phyloP scores from a whole-genome alignment of 1,140 invertebrate genomes.

The Neodiprion pinetum region DNA sequence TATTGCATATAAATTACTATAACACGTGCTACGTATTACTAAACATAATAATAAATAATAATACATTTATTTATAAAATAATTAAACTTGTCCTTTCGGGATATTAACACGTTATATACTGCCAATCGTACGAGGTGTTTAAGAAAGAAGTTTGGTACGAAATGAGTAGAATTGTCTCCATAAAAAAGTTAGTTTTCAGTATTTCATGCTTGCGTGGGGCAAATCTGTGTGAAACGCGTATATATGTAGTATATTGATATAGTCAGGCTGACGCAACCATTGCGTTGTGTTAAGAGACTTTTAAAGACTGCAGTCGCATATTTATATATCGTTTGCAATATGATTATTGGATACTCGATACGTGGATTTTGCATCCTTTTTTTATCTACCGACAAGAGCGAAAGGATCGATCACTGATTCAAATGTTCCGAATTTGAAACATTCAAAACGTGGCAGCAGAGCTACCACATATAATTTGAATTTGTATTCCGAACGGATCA shows the following conservation, averaged over 20 bases:
- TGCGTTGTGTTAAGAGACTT: conserved; percentile 4
- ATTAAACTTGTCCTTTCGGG: conserved; percentile 28
- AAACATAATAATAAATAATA: conserved; percentile 16
- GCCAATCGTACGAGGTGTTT: conserved; percentile 46
- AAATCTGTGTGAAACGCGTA: conserved; percentile 23
- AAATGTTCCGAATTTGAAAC: too few species aligned
- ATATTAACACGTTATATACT: conserved; percentile 50
- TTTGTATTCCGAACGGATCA: too few species aligned
- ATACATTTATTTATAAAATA: conserved; percentile 21
- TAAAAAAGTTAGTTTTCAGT: conserved; percentile 36
- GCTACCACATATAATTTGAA: too few species aligned
- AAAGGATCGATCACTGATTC: too few species aligned
- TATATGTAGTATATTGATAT: conserved; percentile 16
- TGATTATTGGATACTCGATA: background rate
- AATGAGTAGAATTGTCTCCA: conserved; percentile 5
- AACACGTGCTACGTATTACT: background rate
- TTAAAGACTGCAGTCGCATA: conserved; percentile 1
- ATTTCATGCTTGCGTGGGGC: conserved; percentile 42
- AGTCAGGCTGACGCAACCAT: background rate
- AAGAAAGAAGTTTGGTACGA: background rate
- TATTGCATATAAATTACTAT: conserved; percentile 31
- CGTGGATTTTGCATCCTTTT: background rate
- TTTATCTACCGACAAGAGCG: background rate
- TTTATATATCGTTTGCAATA: background rate
- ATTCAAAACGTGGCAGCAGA: too few species aligned